Base-by-base conservation (phyloP, 2,113 vertebrate species). In the Vidua chalybeata region DNA sequence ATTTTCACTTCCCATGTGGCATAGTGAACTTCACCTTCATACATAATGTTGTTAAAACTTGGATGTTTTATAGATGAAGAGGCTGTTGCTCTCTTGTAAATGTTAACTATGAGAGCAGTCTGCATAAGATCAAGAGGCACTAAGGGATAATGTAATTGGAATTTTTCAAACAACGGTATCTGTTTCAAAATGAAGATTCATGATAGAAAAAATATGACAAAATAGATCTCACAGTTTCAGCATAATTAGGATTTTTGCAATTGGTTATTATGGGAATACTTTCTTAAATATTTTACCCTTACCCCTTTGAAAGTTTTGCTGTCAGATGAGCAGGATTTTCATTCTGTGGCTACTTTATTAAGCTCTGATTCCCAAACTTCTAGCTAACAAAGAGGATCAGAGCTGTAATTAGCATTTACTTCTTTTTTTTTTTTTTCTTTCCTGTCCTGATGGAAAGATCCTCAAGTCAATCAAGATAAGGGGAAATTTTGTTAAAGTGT, bases 151-250 rank as follows among this genome's bases (percentile, higher is more conserved):
- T 55, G 77, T 97, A 97, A 97, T 92, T 96, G 74, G 74, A 88
- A 55, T 93, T 97, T 96, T 96, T 95, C 83, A 94, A 97, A 97
- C 90, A 97, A 89, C 89, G 93, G 28, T 92, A 61, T 97, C 89
- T 94, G 88, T 96, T 96, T 94, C 55, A 94, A 93, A 95, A 96
- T 96, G 84, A 96, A 96, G 84, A 95, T 80, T 97, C 78, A 77
- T 39, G 26, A 87, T 95, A 75, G 89, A 87, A 87, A 87, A 85
- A 87, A 71, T 62, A 95, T 97, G 95, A 97, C 75, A 96, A 95
- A 97, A 94, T 73, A 96, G 66, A 91, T 95, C 72, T 95, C 73
- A 89, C 69, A 85, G 87, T 96, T 97, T 94, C 80, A 94, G 76
- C 71, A 93, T 95, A 98, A 97, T 97, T 96, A 95, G 63, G 66